Evolutionary conservation across 64 coral and sea anemone species (phyloP).

Genomic region (Montipora efflorescens): DNA sequence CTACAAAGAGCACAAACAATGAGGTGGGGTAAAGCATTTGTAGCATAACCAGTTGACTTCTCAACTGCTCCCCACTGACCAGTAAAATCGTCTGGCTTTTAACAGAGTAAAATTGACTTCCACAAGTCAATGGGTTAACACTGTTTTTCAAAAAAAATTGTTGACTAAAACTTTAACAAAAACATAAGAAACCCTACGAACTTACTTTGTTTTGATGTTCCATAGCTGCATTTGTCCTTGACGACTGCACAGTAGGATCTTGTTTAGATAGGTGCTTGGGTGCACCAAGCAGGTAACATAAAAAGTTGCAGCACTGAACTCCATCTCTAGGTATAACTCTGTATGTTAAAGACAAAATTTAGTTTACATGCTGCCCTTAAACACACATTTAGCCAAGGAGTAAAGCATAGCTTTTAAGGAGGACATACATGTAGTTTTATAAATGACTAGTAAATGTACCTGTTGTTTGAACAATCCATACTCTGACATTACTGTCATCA

Average conservation of each 20-base stretch:
- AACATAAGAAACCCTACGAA: too few relatives aligned
- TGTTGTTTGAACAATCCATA: conserved; percentile 82
- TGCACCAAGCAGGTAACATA: conserved; percentile 88
- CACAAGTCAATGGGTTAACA: too few relatives aligned
- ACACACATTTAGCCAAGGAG: too few relatives aligned
- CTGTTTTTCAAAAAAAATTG: too few relatives aligned
- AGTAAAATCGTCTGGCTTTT: too few relatives aligned
- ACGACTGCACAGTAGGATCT: conserved; percentile 89
- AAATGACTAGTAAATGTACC: conserved; percentile 23
- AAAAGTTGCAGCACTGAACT: conserved; percentile 84
- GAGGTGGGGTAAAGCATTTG: not conserved
- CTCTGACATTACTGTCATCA: conserved; percentile 69
- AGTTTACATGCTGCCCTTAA: not conserved
- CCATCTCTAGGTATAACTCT: conserved; percentile 93
- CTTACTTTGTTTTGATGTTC: conserved; percentile 99
- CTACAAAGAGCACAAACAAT: conserved; percentile 13
- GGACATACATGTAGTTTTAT: too few relatives aligned
- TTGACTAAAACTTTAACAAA: too few relatives aligned
- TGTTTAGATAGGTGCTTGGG: conserved; percentile 97
- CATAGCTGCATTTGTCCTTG: conserved; percentile 96
- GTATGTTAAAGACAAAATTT: conserved; percentile 17
- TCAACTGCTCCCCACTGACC: too few relatives aligned
- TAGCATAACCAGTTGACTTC: too few relatives aligned
- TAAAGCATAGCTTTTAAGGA: too few relatives aligned
- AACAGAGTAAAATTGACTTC: too few relatives aligned